Conservation (phyloP, 2,113 vertebrate species). For the Asarcornis scutulata region DNA sequence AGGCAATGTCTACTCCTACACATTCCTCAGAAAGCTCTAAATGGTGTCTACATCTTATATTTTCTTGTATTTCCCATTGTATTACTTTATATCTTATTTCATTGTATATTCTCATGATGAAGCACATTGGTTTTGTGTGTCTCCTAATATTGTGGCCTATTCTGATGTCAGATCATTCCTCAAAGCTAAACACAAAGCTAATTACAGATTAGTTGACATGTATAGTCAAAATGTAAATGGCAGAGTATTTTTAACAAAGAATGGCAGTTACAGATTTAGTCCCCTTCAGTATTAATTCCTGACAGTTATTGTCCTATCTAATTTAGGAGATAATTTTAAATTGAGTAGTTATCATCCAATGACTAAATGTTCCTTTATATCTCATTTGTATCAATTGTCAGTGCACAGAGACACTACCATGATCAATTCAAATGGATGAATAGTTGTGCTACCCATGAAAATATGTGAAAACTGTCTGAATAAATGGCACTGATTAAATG, state of each 20-base stretch:
- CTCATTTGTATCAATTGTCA: constrained; percentile 31
- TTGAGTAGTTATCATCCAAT: not conserved
- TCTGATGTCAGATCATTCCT: not conserved
- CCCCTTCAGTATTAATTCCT: constrained; percentile 17
- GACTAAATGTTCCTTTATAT: constrained; percentile 35
- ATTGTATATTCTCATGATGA: not conserved
- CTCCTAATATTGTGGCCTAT: not conserved
- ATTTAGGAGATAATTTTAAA: constrained; percentile 32
- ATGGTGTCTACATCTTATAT: not conserved
- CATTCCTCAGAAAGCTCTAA: not conserved
- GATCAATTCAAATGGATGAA: not conserved
- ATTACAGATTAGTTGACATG: not conserved
- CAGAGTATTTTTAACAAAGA: constrained; percentile 29
- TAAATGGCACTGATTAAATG: not conserved
- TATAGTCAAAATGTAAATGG: not conserved
- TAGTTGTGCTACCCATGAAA: constrained; percentile 1
- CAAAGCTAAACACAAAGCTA: not conserved
- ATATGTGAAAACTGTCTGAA: not conserved
- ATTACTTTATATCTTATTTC: not conserved
- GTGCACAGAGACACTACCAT: not conserved
- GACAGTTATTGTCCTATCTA: constrained; percentile 23
- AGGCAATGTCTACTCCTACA: not conserved
- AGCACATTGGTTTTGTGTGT: not conserved
- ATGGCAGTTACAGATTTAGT: constrained; percentile 13
- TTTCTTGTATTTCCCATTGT: not conserved